Base-by-base conservation (phyloP, 2,113 vertebrate species). In the Tympanuchus pallidicinctus region DNA sequence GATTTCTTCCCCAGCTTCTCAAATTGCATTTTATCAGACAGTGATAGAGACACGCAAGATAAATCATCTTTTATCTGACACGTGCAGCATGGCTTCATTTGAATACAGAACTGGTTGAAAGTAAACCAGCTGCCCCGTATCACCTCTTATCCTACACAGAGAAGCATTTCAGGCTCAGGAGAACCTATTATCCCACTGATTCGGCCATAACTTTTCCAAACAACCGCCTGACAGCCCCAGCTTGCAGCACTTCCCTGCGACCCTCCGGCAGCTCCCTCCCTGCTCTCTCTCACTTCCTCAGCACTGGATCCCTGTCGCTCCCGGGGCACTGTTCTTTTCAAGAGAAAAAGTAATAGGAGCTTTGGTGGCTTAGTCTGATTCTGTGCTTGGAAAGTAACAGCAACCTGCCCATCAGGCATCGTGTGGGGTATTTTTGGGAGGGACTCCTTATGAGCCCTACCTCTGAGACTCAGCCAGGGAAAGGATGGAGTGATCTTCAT, bases 11-110 rank as follows among this genome's bases (percentile, higher is more conserved):
- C 64, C 77, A 90, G 72, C 57, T 64, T 91, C 82, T 78, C 84
- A 89, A 92, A 95, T 30, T 85, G 73, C 60, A 52, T 73, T 92
- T 90, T 88, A 94, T 93, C 79, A 90, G 79, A 90, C 89, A 93
- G 74, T 48, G 50, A 86, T 57, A 89, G 69, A 93, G 64, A 86
- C 89, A 82, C 1, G 2, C 45, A 38, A 88, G 93, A 95, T 95
- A 95, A 94, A 96, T 95, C 91, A 92, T 8, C 8, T 82, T 95
- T 97, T 94, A 95, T 95, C 93, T 94, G 94, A 95, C 86, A 95
- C 57, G 67, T 90, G 88, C 93, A 95, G 94, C 89, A 76, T 83
- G 40, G 74, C 94, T 89, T 89, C 85, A 88, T 96, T 94, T 95
- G 91, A 96, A 95, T 97, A 91, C 70, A 83, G 84, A 89, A 95